A percentile compares a stretch with the other conserved stretches of the same genome.
Conservation (phyloP, 2,797 vertebrate genomes). For the Pelochelys cantorii region DNA sequence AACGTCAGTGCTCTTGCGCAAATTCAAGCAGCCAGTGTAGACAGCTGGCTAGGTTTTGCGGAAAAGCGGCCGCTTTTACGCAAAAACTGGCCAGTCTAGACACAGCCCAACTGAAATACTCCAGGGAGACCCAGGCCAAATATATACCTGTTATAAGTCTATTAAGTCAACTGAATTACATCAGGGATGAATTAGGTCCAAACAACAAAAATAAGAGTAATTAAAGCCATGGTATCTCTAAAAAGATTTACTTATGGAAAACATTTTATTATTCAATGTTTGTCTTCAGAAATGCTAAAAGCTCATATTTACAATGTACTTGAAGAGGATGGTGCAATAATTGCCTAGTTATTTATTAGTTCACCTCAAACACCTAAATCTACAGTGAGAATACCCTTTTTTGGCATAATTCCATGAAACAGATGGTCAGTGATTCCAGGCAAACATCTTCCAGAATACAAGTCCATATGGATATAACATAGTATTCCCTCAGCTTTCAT, state of each 20-base stretch:
- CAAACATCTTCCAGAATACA: conserved; percentile 37
- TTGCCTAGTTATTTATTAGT: conserved; percentile 35
- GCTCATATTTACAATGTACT: neutral
- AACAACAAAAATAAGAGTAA: conserved; percentile 22
- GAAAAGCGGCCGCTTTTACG: too few relatives aligned
- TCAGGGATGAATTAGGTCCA: conserved; percentile 20
- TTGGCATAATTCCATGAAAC: conserved; percentile 44
- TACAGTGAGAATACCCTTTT: conserved; percentile 21
- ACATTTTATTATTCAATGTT: neutral
- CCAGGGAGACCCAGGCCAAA: neutral
- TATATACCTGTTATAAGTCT: neutral
- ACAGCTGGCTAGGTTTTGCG: too few relatives aligned
- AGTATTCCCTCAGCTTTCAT: conserved; percentile 12
- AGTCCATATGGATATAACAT: neutral
- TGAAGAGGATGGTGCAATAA: conserved; percentile 21
- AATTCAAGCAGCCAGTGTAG: too few relatives aligned
- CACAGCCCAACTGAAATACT: conserved; percentile 4
- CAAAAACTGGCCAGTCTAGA: too few relatives aligned
- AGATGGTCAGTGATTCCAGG: conserved; percentile 48
- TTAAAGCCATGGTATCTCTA: neutral
- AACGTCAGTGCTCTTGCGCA: too few relatives aligned
- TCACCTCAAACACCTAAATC: conserved; percentile 23
- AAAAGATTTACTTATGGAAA: conserved; percentile 23
- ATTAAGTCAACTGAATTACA: neutral
- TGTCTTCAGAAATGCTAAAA: neutral